phyloP scores from a whole-genome alignment of 2,888 invertebrate species.

The Plutella xylostella region DNA sequence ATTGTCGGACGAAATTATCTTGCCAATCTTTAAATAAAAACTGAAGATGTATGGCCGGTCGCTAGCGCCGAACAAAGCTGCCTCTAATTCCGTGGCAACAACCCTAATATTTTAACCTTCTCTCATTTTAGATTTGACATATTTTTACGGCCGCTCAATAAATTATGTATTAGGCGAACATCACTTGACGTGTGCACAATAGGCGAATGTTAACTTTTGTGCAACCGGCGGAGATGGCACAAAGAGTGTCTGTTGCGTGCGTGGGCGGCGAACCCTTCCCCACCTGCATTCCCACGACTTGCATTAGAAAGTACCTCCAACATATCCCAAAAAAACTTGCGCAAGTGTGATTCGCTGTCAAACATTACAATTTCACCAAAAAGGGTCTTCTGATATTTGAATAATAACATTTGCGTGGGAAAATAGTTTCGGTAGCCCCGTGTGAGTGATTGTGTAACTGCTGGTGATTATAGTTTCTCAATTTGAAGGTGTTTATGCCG shows the following conservation, averaged over 20 bases:
- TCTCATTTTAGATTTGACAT: slow-evolving; percentile 33
- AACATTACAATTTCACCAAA: slow-evolving; percentile 44
- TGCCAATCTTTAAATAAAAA: slow-evolving; percentile 40
- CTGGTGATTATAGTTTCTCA: slow-evolving; percentile 1
- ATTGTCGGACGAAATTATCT: too few species aligned
- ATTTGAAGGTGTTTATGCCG: background rate
- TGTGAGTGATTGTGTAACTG: slow-evolving; percentile 25
- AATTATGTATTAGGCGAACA: slow-evolving; percentile 65
- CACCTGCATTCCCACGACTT: slow-evolving; percentile 67
- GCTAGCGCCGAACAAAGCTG: slow-evolving; percentile 27
- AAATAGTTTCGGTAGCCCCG: slow-evolving; percentile 12
- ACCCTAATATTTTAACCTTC: slow-evolving; percentile 59
- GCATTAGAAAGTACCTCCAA: slow-evolving; percentile 49
- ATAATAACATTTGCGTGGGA: slow-evolving; percentile 27
- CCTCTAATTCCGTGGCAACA: slow-evolving; percentile 22
- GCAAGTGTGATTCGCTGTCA: slow-evolving; percentile 58
- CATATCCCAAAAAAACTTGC: slow-evolving; percentile 43
- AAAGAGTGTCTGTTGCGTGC: slow-evolving; percentile 22
- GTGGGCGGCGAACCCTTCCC: slow-evolving; percentile 50
- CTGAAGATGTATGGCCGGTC: slow-evolving; percentile 30
- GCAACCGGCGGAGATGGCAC: slow-evolving; percentile 46
- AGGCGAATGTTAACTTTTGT: slow-evolving; percentile 57
- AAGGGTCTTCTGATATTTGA: slow-evolving; percentile 39
- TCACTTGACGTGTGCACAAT: slow-evolving; percentile 62
- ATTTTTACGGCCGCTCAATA: slow-evolving; percentile 49